Conservation (phyloP, 2,797 vertebrate species). For the Monodelphis domestica region DNA sequence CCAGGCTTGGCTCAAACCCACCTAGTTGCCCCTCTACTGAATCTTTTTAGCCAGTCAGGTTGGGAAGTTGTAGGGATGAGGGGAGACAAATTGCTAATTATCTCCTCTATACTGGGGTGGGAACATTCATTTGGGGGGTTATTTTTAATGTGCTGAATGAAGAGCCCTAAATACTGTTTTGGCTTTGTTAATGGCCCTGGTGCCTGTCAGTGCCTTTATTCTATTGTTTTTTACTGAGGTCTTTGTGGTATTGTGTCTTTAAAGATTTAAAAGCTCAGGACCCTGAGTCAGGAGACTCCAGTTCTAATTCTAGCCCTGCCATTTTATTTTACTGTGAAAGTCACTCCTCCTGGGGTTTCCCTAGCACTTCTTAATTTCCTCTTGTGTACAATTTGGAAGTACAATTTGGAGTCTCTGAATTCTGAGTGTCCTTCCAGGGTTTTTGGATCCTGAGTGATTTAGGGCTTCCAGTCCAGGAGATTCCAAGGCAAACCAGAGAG, state of each 20-base stretch:
- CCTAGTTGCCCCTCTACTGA: too few species aligned
- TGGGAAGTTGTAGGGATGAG: not conserved
- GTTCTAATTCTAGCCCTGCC: not conserved
- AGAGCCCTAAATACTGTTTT: conserved; percentile 3
- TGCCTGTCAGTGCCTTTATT: not conserved
- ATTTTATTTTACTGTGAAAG: not conserved
- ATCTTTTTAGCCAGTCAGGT: not conserved
- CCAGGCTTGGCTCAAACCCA: too few species aligned
- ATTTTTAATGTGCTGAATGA: not conserved
- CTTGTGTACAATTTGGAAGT: not conserved
- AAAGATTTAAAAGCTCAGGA: not conserved
- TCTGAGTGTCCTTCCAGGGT: not conserved
- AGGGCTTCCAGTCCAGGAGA: not conserved
- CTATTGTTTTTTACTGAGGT: not conserved
- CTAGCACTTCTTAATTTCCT: not conserved
- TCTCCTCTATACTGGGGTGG: not conserved
- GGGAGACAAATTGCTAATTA: not conserved
- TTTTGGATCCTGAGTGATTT: not conserved
- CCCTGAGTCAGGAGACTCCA: not conserved
- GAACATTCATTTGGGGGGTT: conserved; percentile 5
- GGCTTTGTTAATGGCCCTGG: not conserved
- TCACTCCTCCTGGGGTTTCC: not conserved
- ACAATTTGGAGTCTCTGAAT: not conserved
- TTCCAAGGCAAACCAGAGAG: not conserved
- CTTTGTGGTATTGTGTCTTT: not conserved